Evolutionary conservation across 2,797 vertebrate genomes (phyloP).

Genomic region (Numenius phaeopus): DNA sequence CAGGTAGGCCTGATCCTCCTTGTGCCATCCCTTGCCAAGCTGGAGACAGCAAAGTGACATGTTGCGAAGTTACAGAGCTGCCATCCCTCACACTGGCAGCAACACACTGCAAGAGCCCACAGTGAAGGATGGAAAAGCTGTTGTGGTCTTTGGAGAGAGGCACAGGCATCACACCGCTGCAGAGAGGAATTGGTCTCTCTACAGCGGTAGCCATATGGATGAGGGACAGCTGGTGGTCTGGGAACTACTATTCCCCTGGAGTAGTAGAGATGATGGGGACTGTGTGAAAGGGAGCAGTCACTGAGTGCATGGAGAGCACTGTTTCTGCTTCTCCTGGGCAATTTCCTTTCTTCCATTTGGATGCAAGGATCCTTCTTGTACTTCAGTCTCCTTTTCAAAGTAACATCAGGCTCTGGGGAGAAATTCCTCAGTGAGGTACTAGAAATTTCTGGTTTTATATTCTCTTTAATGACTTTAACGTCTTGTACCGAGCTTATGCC

Average conservation of each 20-base stretch:
- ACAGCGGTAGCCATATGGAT: accelerated
- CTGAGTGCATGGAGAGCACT: not conserved
- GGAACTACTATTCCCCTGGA: not conserved
- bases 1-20: not conserved
- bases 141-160: not conserved
- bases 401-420: not conserved
- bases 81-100: not conserved
- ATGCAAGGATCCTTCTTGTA: not conserved
- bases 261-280: not conserved
- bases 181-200: not conserved
- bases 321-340: not conserved
- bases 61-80: accelerated
- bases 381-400: not conserved
- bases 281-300: not conserved
- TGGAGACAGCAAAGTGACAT: not conserved
- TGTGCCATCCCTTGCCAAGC: not conserved
- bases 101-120: not conserved
- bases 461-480: not conserved
- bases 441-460: not conserved
- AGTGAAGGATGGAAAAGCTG: not conserved
- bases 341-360: not conserved
- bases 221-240: not conserved
- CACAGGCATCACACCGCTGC: too few species aligned
- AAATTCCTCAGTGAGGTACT: not conserved
- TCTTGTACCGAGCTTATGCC: not conserved